A percentile compares a stretch with the other conserved stretches of the same genome.
phyloP scores from a whole-genome alignment of 2,113 vertebrate species.

The Cephalophus harveyi region DNA sequence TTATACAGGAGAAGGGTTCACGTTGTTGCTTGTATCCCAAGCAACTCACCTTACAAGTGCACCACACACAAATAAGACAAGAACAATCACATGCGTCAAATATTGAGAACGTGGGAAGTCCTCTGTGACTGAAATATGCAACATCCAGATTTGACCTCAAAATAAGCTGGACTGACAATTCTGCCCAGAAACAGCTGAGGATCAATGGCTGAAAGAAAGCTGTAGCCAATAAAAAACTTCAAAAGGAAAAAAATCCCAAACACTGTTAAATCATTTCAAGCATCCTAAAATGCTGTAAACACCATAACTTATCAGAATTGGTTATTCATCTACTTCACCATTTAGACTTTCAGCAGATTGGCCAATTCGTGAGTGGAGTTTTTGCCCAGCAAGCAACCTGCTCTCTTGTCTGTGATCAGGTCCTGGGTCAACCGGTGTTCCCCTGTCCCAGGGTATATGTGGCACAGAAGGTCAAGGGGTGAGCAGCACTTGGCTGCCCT shows the following conservation, averaged over 20 bases:
- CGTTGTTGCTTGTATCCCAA: not conserved
- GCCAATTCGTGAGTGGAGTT: not conserved
- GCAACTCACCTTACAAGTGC: not conserved
- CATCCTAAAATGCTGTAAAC: not conserved
- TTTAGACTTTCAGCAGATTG: not conserved
- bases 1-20: not conserved
- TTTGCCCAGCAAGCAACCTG: not conserved
- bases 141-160: not conserved
- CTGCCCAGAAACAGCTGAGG: not conserved
- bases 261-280: not conserved
- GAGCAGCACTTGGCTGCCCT: fast-evolving
- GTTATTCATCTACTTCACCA: not conserved
- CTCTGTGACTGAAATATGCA: not conserved
- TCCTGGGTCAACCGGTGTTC: fast-evolving
- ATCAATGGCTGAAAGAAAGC: not conserved
- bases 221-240: not conserved
- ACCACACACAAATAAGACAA: not conserved
- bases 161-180: not conserved
- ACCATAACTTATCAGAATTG: not conserved
- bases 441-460: fast-evolving
- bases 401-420: not conserved
- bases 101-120: not conserved
- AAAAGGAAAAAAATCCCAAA: not conserved
- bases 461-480: not conserved
- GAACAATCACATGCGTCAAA: not conserved